phyloP scores from a whole-genome alignment of 2,113 vertebrate genomes.

The Pterophyllum scalare region DNA sequence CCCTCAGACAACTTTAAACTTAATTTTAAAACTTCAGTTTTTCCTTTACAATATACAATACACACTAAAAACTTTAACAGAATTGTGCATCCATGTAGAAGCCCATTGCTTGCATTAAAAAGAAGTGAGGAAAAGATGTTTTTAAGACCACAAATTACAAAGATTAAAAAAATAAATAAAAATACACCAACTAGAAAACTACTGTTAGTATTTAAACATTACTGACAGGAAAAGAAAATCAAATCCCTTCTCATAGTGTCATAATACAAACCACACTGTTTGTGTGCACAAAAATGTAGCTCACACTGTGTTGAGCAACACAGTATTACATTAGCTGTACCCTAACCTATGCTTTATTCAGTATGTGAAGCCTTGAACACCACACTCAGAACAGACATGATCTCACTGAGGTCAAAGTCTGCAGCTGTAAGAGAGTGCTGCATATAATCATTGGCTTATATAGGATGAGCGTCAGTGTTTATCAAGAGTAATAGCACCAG shows the following conservation, averaged over 20 bases:
- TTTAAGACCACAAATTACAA: background rate
- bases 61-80: background rate
- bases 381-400: conserved; percentile 12
- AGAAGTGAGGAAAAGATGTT: background rate
- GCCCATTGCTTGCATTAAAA: no score
- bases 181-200: background rate
- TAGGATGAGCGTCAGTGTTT: conserved; percentile 17
- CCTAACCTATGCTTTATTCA: background rate
- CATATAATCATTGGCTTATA: conserved; percentile 27
- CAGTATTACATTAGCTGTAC: no score
- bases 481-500: conserved; percentile 57
- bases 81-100: background rate
- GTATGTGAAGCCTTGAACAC: conserved; percentile 4
- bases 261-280: conserved; percentile 9
- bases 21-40: no score
- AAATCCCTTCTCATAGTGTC: background rate
- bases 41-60: no score
- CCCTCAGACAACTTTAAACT: no score
- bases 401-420: conserved; percentile 31
- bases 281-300: background rate
- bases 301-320: conserved; percentile 41
- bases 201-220: conserved; percentile 2
- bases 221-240: background rate
- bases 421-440: background rate
- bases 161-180: background rate